Base-by-base conservation (phyloP, 2,797 vertebrate species). In the Pangasius sanitwongsei region DNA sequence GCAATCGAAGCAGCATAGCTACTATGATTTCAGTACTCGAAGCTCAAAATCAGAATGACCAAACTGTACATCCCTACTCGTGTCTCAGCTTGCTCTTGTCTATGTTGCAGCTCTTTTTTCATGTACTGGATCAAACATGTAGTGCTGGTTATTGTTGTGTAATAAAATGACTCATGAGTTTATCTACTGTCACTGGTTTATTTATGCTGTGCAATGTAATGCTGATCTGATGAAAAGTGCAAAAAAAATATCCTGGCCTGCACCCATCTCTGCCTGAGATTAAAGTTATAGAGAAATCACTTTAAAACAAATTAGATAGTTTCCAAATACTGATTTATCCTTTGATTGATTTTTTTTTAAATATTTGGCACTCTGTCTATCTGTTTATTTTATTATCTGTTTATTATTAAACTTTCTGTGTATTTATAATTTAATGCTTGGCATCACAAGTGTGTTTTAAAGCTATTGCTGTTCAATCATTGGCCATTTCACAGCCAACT, bases 141-240 rank as follows among this genome's bases (percentile, higher is more conserved):
- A 84, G 41, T 65, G 25, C 44, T 84, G 12, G 23, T 61, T 44
- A 61, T 82, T 82, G 28, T 65, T 50, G 28, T 50, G 61, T 50
- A 84, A 84, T 84, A 31, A 63, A 83, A 83, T 63, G 34, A 41
- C 34, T 83, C 12, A 8, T 41, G 34, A 83, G 80, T 61, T 83
- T 28, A 28, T 65, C 7, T 83, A 83, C 11, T 65, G 81, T 83
- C 59, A 83, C 57, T 63, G 81, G 34, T 63, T n/a, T 31, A 44
- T 63, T 83, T n/a, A 37, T 63, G 5, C 23, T 41, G 5, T 82
- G 18, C 11, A 82, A 1, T 63, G 2, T 44, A 63, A 28, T 41
- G 37, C 13, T 65, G 81, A 65, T 28, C 5, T 63, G 31, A 37
- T 37, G 31, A 23, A 57, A 55, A 78, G 48, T 53, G 2, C 5